phyloP scores from a whole-genome alignment of 2,797 vertebrate genomes.

The Sylvia borin region DNA sequence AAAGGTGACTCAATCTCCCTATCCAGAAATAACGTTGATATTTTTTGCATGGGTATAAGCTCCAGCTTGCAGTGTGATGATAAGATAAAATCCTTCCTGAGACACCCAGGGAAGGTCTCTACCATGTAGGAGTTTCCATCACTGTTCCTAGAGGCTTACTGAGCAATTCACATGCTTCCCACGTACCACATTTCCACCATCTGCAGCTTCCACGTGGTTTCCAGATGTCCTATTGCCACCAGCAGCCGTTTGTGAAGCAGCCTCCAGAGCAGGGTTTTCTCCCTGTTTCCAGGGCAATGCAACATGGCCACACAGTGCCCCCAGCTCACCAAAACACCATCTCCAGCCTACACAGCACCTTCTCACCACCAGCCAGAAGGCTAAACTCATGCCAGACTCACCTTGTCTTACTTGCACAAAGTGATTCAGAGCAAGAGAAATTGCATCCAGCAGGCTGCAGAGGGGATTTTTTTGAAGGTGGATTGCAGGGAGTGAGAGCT shows the following conservation, averaged over 20 bases:
- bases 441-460: not conserved
- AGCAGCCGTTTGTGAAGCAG: not conserved
- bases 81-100: constrained; percentile 18
- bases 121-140: constrained; percentile 30
- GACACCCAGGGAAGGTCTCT: constrained; percentile 10
- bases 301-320: not conserved
- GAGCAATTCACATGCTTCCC: constrained; percentile 51
- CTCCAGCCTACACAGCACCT: not conserved
- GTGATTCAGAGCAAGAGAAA: not conserved
- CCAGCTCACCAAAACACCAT: not conserved
- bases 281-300: not conserved
- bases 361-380: not conserved
- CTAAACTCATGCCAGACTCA: not conserved
- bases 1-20: constrained; percentile 23
- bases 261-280: not conserved
- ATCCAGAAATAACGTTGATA: constrained; percentile 7
- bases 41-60: constrained; percentile 1
- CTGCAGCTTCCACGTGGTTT: constrained; percentile 15
- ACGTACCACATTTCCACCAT: constrained; percentile 45
- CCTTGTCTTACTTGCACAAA: not conserved
- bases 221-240: constrained; percentile 24
- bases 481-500: not conserved
- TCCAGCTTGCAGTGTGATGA: not conserved
- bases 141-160: constrained; percentile 27
- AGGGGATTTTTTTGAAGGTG: not conserved